A percentile compares a stretch with the other conserved stretches of the same genome.
Conservation (phyloP, 2,888 invertebrate genomes). For the Geophilus truncorum region DNA sequence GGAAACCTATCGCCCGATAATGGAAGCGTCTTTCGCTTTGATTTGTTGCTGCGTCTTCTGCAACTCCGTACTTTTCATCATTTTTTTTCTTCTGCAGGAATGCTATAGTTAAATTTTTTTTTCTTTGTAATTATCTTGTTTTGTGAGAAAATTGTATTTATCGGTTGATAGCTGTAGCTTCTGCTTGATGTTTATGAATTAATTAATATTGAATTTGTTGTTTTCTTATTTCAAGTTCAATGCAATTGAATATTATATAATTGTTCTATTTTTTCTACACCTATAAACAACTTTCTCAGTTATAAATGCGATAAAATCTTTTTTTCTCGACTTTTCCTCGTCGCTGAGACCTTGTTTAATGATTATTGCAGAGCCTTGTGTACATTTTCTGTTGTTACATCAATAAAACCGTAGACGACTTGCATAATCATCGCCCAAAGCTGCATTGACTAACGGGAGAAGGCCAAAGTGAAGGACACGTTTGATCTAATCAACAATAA, state of each 20-base stretch:
- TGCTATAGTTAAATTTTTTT: neutral
- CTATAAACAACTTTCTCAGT: neutral
- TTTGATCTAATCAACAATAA: neutral
- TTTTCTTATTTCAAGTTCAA: no score
- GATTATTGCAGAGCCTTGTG: neutral
- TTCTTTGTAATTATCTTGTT: neutral
- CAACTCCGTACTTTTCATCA: neutral
- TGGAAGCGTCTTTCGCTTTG: neutral
- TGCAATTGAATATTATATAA: no score
- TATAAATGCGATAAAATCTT: neutral
- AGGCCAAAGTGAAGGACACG: constrained; percentile 14
- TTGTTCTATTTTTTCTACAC: neutral
- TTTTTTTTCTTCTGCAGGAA: neutral
- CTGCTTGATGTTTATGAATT: no score
- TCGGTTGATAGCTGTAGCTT: no score
- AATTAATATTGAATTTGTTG: no score
- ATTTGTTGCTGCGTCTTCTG: neutral
- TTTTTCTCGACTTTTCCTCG: neutral
- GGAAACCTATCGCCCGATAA: constrained; percentile 1
- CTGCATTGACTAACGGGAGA: constrained; percentile 10
- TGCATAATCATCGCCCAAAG: constrained; percentile 18
- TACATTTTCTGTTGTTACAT: constrained; percentile 1
- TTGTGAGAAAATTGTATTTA: no score
- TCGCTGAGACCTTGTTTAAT: neutral
- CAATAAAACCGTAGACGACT: neutral